Evolutionary conservation across 2,113 vertebrate species (phyloP), one percentile per base, ranked within the genome.

Genomic region (Varanus komodoensis): DNA sequence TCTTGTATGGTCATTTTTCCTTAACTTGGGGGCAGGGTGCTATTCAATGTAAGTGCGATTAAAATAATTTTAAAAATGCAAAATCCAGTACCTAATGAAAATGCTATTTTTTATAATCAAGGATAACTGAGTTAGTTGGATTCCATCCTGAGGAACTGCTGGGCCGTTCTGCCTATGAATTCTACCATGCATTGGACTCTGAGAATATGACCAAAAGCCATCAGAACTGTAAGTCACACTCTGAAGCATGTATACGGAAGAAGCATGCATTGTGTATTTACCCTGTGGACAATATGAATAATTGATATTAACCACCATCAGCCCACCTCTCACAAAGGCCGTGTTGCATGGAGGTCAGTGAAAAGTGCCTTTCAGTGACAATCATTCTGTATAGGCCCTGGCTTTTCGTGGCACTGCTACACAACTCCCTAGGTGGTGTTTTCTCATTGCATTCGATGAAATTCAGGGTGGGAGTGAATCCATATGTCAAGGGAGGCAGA

Each of bases 181-280:
- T 99, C 95, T 99, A 99, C 95, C 98, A 99, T 93, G 97, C 98
- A 0, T 93, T 98, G 96, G 99, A 99, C 95, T 97, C 97, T 0
- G 97, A 97, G 83, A 97, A 90, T 89, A 97, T 99, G 98, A 98
- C 97, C 93, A 98, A 98, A 96, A 98, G 98, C 91, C 99, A 99
- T 75, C 96, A 98, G 92, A 99, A 98, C 95, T 82, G 99, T 99
- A 96, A 98, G 99, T 94, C 32, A 57, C 9, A 0, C 32, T 86
- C 3, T 69, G 68, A 85, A 85, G 25, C 52, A 69, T 80, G 69
- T 85, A 34, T 80, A 48, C 19, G 15, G 25, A 23, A 68, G 84
- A 8, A 52, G 19, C 50, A 29, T 29, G 68, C 29, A 23, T 54
- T 82, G 7, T 38, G 44, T 8, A 79, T 80, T 88, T 80, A 80